A percentile compares a stretch with the other conserved stretches of the same genome.
Conservation (phyloP, 2,888 invertebrate genomes). For the Hirtodrosophila trivittata region DNA sequence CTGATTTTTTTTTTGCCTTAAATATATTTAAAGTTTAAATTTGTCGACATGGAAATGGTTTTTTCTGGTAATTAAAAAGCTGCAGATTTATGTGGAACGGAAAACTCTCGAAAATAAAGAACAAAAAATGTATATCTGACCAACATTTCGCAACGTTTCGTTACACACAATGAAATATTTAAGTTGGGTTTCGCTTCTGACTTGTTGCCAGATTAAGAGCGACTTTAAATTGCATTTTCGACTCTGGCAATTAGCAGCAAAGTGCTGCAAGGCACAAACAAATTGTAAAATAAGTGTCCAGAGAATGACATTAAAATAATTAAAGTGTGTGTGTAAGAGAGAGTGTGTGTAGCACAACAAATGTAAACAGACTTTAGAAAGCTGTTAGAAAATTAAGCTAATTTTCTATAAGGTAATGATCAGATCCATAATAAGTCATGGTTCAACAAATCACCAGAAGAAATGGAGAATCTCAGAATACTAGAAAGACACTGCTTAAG, state of each 20-base stretch:
- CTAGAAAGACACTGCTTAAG: no score
- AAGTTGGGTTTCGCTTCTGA: conserved; percentile 10
- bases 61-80: conserved; percentile 57
- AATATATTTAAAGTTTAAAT: conserved; percentile 35
- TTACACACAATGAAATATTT: conserved; percentile 24
- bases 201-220: conserved; percentile 19
- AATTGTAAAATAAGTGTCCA: background rate
- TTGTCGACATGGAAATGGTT: conserved; percentile 45
- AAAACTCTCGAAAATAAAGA: conserved; percentile 12
- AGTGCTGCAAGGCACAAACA: background rate
- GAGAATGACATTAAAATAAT: no score
- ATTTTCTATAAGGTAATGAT: no score
- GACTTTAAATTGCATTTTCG: conserved; percentile 30
- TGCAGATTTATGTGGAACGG: conserved; percentile 42
- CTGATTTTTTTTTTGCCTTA: conserved; percentile 25
- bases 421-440: no score
- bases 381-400: no score
- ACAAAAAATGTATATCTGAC: conserved; percentile 10
- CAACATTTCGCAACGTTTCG: conserved; percentile 7
- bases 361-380: no score
- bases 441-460: no score
- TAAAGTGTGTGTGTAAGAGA: no score
- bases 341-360: no score
- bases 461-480: no score
- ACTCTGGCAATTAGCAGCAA: conserved; percentile 15